Base-by-base conservation (phyloP, 2,888 invertebrate genomes). In the Epirrhoe alternata region DNA sequence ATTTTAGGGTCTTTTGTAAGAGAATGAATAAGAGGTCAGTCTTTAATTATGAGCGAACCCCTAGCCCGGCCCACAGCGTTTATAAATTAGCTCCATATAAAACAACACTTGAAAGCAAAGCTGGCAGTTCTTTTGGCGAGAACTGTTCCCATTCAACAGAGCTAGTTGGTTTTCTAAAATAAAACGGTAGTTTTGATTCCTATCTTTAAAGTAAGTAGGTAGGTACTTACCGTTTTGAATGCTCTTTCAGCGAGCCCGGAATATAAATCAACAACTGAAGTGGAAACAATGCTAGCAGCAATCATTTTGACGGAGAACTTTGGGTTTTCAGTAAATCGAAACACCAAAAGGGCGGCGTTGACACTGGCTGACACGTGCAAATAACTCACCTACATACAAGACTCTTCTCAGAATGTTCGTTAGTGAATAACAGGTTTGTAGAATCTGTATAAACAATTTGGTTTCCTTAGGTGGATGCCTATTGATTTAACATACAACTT, bases 41-140 rank as follows among this genome's bases (percentile, higher is more conserved):
- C 86, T 87, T 87, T 86, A 88, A 88, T 88, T 88, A 89, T 86
- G 81, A 86, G 82, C 79, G 80, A 83, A 83, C 80, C 81, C 77
- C 81, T 76, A 77, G 76, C 76, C 74, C 74, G 76, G 72, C 76
- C 74, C 75, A 72, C 75, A 66, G 75, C 75, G 71, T 81, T 81
- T 82, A 82, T 83, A 82, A 85, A 85, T 86, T 84, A 84, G 79
- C 80, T 80, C 69, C 71, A 76, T 75, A 78, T 79, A 81, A 79
- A 81, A 85, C 79, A 81, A 83, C 82, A 77, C 77, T 78, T 75
- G 74, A 77, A 80, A 76, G 76, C 68, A 74, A 74, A 74, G 71
- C 76, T 64, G 69, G 77, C 70, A 77, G 73, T 70, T 75, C 68
- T 80, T 79, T 66, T 58, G 58, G 45, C 31, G 58, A 73, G 77